phyloP scores from a whole-genome alignment of 2,888 invertebrate genomes.

The Dioctria rufipes region DNA sequence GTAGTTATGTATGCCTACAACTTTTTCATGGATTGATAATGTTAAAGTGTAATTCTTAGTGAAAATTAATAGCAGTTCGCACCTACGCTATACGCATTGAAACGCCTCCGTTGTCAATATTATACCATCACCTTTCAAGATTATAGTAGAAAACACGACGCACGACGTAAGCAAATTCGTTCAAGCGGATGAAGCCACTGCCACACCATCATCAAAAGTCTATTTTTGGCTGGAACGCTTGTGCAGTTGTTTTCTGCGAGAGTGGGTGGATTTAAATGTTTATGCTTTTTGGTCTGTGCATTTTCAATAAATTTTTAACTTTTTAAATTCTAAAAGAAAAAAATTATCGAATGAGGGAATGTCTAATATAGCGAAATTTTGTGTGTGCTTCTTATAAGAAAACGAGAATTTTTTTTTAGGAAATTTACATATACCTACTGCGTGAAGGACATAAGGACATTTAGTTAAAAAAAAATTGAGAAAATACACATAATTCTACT shows the following conservation, averaged over 20 bases:
- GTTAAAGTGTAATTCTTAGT: constrained; percentile 20
- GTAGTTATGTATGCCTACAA: too few relatives aligned
- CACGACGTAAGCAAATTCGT: constrained; percentile 32
- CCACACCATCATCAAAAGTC: background rate
- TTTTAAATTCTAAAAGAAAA: too few relatives aligned
- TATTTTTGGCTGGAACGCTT: constrained; percentile 22
- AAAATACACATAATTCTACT: too few relatives aligned
- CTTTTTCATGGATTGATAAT: background rate
- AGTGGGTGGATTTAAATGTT: background rate
- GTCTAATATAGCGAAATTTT: too few relatives aligned
- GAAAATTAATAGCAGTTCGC: constrained; percentile 32
- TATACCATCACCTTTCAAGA: background rate
- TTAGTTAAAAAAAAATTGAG: too few relatives aligned
- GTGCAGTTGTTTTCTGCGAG: background rate
- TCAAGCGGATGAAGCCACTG: constrained; percentile 33
- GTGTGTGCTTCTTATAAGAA: too few relatives aligned
- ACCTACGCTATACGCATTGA: constrained; percentile 9
- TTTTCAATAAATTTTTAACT: background rate
- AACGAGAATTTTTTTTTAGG: too few relatives aligned
- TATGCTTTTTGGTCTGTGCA: background rate
- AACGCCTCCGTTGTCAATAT: too few relatives aligned
- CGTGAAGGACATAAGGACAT: too few relatives aligned
- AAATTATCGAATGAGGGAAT: too few relatives aligned
- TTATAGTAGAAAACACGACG: background rate
- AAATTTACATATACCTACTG: too few relatives aligned